Evolutionary conservation across 1,140 invertebrate species (phyloP).

Genomic region (Aphaenogaster ashmeadi): DNA sequence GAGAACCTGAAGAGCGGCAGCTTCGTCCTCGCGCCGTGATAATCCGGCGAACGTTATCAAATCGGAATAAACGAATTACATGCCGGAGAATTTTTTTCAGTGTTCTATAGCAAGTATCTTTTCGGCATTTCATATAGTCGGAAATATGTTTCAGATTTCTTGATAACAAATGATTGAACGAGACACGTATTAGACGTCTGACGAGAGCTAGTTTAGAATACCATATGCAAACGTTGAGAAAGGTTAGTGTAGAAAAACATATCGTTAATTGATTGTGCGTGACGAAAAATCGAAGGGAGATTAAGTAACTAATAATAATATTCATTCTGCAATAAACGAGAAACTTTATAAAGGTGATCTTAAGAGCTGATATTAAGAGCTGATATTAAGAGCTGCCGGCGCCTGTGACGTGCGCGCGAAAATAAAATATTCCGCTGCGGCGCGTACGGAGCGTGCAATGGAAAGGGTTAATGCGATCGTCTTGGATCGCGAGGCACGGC

Average conservation of each 20-base stretch:
- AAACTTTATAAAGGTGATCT: constrained; percentile 16
- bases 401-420: constrained; percentile 1
- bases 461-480: constrained; percentile 44
- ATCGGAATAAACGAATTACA: neutral
- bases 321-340: neutral
- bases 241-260: neutral
- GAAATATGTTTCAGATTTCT: neutral
- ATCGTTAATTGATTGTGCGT: neutral
- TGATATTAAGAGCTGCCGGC: constrained; percentile 3
- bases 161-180: neutral
- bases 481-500: constrained; percentile 41
- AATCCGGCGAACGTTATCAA: constrained; percentile 1
- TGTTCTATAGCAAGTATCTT: neutral
- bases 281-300: neutral
- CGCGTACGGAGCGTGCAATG: neutral
- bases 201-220: neutral
- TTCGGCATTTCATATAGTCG: neutral
- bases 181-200: neutral
- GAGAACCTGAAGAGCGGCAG: constrained; percentile 31
- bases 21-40: neutral
- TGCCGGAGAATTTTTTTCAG: neutral
- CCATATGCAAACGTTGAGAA: neutral
- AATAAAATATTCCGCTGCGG: constrained; percentile 20
- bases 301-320: neutral
- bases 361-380: neutral